Evolutionary conservation across 2,888 invertebrate species (phyloP), one percentile per base, ranked within the genome.

Genomic region (Phyllotreta striolata): DNA sequence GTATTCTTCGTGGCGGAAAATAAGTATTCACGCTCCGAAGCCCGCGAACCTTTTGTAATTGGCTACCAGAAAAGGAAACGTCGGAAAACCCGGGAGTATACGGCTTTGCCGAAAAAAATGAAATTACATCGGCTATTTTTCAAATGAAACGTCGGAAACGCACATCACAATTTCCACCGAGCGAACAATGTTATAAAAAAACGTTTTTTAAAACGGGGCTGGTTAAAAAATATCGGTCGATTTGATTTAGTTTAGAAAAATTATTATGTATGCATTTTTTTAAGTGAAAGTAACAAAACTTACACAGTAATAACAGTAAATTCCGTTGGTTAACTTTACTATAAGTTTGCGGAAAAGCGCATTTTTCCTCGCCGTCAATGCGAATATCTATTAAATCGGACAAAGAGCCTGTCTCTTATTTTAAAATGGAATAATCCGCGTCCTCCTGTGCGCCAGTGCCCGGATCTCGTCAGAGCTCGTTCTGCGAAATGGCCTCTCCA

Each of bases 1-100:
- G 70, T 70, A 72, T 70, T 69, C 73, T 63, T 66, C 64, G 73
- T 71, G 68, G 73, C 72, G 73, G 74, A 74, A 74, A 74, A 73
- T 72, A 71, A 70, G 69, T 69, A 70, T 70, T 71, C 68, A 71
- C 70, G 73, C 67, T 74, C 60, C 62, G 63, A 46, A 58, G 61
- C 62, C 64, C 66, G 63, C 64, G 66, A 64, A 68, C 64, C 63
- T 66, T 60, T 65, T 61, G 58, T 64, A 68, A 68, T 68, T 68
- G 68, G 63, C 66, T 64, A 24, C 61, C 52, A 56, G 61, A 58
- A 55, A 61, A 60, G 57, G 66, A 62, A 64, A 68, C 57, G 41
- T 57, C 61, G 68, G 59, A 58, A 64, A 58, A 59, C 61, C 55
- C 43, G 52, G 37, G 58, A 43, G 44, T 60, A 46, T 43, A 57